Conservation (phyloP, 2,797 vertebrate genomes). For the Percopsis omiscomaycus region DNA sequence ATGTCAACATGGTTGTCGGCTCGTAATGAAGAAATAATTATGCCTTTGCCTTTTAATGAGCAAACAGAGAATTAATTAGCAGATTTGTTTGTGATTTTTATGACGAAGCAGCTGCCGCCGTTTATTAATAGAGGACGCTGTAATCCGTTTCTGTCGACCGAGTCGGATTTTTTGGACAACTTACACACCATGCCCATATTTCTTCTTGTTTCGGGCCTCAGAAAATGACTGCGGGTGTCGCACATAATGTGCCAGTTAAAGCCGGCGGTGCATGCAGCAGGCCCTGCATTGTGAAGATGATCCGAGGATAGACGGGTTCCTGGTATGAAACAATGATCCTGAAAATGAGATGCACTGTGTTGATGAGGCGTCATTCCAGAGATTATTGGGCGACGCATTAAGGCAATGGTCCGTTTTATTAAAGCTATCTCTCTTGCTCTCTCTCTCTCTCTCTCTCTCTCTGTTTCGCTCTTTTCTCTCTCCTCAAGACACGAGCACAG, state of each 20-base stretch:
- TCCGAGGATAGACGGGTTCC: conserved; percentile 2
- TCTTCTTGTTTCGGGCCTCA: neutral
- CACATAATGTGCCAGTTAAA: conserved; percentile 2
- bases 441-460: conserved; percentile 9
- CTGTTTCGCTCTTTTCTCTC: conserved; percentile 8
- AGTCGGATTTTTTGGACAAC: conserved; percentile 11
- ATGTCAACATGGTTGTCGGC: conserved; percentile 40
- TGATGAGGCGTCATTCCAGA: conserved; percentile 20
- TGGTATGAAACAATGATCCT: conserved; percentile 17
- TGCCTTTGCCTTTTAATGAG: conserved; percentile 51
- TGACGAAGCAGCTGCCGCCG: conserved; percentile 39
- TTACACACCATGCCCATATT: conserved; percentile 10
- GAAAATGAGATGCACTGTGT: conserved; percentile 28
- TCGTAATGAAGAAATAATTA: conserved; percentile 51
- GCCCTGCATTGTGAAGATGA: conserved; percentile 2
- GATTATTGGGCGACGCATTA: conserved; percentile 39
- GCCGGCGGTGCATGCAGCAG: conserved; percentile 1
- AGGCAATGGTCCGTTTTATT: conserved; percentile 46
- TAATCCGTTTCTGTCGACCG: conserved; percentile 1
- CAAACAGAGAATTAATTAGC: conserved; percentile 53
- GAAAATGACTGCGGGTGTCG: conserved; percentile 3
- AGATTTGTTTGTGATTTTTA: conserved; percentile 51
- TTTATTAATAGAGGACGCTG: conserved; percentile 27
- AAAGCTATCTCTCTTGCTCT: conserved; percentile 30
- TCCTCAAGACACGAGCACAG: neutral